Base-by-base conservation (phyloP, 2,797 vertebrate species). In the Muraenolepis orangiensis region DNA sequence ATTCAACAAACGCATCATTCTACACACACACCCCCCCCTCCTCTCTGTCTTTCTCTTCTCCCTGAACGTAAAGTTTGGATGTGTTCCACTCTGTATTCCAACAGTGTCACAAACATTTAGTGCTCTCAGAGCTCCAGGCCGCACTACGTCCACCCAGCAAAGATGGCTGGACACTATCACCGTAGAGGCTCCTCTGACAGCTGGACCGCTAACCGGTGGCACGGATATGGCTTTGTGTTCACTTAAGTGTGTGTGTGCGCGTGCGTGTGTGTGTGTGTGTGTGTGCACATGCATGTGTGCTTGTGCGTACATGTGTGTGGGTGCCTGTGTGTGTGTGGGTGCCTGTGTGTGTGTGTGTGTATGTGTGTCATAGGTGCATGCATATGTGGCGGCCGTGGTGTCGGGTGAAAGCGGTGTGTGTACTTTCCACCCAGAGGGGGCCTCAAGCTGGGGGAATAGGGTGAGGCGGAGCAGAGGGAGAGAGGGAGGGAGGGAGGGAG, bases 381-480 rank as follows among this genome's bases (percentile, higher is more conserved):
- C 81, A 66, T 74, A 76, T 82, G 86, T 82, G 82, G 69, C 84
- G 79, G 83, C 79, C 72, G 81, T 71, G 80, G 89, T 84, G 90
- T 85, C 81, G 79, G 87, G 84, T 92, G 87, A 89, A 88, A 82
- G 86, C 91, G 91, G 91, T 91, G 92, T 93, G 85, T 92, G 79
- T 88, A 66, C 28, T 88, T 91, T 92, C 89, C 88, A 90, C 89
- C 87, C 89, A 80, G 81, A 90, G 89, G 91, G 92, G 93, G 64
- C 92, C 92, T 93, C 91, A 80, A 86, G 83, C 88, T 83, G 84
- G n/a, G n/a, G 85, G 86, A 84, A 79, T 61, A 81, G 87, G 84
- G 81, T 0, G 69, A 87, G 91, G 90, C 83, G 84, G 89, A 85
- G 89, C 86, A 86, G 16, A 46, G 42, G 16, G 42, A 20, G 6